These are phyloP conservation scores for Eidolon helvum DNA, from an alignment of 2,113 vertebrate species.

Conservation along the genomic window DNA sequence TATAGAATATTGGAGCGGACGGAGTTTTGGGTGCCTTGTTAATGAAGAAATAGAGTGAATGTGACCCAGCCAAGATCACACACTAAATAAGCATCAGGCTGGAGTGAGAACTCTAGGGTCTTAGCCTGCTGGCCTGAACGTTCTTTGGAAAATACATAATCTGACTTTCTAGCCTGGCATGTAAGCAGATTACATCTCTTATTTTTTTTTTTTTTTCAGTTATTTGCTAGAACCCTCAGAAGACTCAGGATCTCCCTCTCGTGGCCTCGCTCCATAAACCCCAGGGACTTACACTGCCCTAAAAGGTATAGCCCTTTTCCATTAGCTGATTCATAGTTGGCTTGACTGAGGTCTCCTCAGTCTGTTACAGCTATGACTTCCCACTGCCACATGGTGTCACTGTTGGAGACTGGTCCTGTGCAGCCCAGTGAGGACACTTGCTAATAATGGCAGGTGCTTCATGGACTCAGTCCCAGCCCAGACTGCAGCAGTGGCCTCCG, in stretches of 20 bases:
- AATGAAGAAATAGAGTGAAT: not conserved
- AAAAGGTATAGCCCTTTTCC: not conserved
- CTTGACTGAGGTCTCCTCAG: not conserved
- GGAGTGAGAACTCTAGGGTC: not conserved
- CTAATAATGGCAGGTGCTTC: rapidly evolving
- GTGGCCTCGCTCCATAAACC: not conserved
- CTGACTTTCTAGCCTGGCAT: not conserved
- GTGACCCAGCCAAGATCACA: too few relatives aligned
- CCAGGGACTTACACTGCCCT: not conserved
- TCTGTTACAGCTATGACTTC: not conserved
- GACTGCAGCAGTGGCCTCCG: too few relatives aligned
- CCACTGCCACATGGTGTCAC: not conserved
- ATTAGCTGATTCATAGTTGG: not conserved
- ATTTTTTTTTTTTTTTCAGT: not conserved
- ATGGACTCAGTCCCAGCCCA: not conserved
- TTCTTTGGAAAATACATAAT: not conserved
- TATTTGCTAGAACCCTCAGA: not conserved
- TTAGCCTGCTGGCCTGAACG: not conserved
- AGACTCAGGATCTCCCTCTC: not conserved
- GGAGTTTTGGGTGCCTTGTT: too few relatives aligned
- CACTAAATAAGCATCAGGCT: not conserved
- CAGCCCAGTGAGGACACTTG: not conserved
- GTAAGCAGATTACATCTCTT: not conserved
- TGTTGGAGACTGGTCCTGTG: not conserved
- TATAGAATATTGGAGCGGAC: not conserved